phyloP scores from a whole-genome alignment of 1,140 invertebrate species.

The Brachionus rotundiformis region DNA sequence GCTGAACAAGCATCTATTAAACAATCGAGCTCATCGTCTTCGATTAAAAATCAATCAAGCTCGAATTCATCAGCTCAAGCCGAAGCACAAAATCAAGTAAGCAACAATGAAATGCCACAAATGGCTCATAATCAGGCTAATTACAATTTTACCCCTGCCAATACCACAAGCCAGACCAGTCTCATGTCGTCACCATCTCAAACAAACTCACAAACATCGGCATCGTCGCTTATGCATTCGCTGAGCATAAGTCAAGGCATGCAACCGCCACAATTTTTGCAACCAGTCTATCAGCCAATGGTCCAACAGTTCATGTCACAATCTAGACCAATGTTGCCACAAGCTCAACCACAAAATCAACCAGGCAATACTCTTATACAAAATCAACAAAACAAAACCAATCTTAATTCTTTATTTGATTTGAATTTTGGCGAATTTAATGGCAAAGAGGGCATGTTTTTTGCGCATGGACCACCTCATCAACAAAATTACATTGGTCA shows the following conservation, averaged over 20 bases:
- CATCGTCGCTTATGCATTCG: not conserved
- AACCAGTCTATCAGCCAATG: not conserved
- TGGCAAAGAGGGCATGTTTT: not conserved
- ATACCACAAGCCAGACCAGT: conserved; percentile 5
- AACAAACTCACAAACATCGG: not conserved
- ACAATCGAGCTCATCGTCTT: not conserved
- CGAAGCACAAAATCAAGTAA: not conserved
- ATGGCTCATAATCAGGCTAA: not conserved
- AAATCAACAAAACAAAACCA: not conserved
- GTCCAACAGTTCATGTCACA: not conserved
- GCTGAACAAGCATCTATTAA: not conserved
- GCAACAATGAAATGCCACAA: not conserved
- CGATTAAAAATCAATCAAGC: conserved; percentile 16
- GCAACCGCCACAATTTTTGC: not conserved
- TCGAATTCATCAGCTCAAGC: not conserved
- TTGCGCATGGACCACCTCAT: not conserved
- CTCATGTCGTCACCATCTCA: conserved; percentile 23
- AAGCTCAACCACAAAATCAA: not conserved
- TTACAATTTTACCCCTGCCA: not conserved
- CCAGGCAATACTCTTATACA: not conserved
- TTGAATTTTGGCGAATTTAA: not conserved
- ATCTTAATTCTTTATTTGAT: not conserved
- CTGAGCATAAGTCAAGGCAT: not conserved
- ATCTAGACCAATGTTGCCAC: not conserved
- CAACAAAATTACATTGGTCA: not conserved